phyloP scores from a whole-genome alignment of 1,140 invertebrate genomes.

The Heliconius hermathena region DNA sequence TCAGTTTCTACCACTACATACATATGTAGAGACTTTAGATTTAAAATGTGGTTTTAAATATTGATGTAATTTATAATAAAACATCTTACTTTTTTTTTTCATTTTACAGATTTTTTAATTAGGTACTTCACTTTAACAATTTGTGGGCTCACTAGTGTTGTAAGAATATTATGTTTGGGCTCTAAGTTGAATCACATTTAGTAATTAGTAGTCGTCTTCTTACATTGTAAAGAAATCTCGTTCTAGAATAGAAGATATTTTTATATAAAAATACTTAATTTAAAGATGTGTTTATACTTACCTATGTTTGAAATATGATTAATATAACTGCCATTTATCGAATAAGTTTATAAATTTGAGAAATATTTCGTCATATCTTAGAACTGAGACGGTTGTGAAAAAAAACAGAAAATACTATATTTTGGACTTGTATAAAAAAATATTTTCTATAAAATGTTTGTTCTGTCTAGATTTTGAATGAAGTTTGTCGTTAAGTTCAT shows the following conservation, averaged over 20 bases:
- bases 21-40: neutral
- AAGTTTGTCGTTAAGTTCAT: neutral
- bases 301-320: neutral
- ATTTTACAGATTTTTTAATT: neutral
- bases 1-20: neutral
- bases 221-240: slow-evolving; percentile 22
- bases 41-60: neutral
- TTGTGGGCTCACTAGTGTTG: neutral
- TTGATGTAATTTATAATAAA: neutral
- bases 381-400: neutral
- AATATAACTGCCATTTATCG: slow-evolving; percentile 33
- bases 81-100: neutral
- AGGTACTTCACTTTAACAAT: too few species aligned
- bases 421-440: neutral
- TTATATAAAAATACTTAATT: slow-evolving; percentile 18
- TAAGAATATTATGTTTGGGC: neutral
- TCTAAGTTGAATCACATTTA: neutral
- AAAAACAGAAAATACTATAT: slow-evolving; percentile 1
- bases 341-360: slow-evolving; percentile 19
- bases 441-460: neutral
- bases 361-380: slow-evolving; percentile 1
- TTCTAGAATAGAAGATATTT: slow-evolving; percentile 20
- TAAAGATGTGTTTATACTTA: slow-evolving; percentile 17
- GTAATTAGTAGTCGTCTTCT: neutral
- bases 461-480: neutral